Conservation (phyloP, 2,797 vertebrate species). For the Dryobates pubescens region DNA sequence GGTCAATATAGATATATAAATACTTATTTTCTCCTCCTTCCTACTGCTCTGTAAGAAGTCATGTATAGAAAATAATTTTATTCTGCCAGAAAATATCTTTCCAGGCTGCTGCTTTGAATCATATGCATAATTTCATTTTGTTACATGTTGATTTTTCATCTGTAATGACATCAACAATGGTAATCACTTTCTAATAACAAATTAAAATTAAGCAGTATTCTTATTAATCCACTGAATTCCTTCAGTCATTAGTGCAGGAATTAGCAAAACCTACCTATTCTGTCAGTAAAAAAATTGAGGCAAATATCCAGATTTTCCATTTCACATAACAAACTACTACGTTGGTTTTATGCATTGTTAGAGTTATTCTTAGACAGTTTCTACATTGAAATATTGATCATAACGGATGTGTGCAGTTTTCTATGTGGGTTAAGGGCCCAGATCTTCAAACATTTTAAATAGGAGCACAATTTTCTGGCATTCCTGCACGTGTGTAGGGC, state of each 20-base stretch:
- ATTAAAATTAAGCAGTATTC: neutral
- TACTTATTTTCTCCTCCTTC: neutral
- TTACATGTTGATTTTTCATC: neutral
- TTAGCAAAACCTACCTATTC: neutral
- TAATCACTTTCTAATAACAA: neutral
- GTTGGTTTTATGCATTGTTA: neutral
- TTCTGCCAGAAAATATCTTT: neutral
- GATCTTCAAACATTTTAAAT: neutral
- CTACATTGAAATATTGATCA: neutral
- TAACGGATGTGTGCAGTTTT: neutral
- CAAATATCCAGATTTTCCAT: neutral
- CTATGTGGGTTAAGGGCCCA: neutral
- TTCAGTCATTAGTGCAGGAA: neutral
- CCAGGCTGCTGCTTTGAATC: neutral
- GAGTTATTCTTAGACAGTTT: neutral
- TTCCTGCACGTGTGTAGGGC: neutral
- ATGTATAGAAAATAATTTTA: neutral
- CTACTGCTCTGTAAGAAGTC: neutral
- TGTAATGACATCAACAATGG: neutral
- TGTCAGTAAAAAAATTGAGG: neutral
- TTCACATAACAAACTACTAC: neutral
- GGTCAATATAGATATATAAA: neutral
- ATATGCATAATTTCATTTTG: neutral
- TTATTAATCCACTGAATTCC: neutral
- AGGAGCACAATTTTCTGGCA: neutral